Percentiles rank a stretch among this genome's conserved stretches.
Evolutionary conservation across 2,888 invertebrate genomes (phyloP).

Genomic region (Drosophila kambysellisi): DNA sequence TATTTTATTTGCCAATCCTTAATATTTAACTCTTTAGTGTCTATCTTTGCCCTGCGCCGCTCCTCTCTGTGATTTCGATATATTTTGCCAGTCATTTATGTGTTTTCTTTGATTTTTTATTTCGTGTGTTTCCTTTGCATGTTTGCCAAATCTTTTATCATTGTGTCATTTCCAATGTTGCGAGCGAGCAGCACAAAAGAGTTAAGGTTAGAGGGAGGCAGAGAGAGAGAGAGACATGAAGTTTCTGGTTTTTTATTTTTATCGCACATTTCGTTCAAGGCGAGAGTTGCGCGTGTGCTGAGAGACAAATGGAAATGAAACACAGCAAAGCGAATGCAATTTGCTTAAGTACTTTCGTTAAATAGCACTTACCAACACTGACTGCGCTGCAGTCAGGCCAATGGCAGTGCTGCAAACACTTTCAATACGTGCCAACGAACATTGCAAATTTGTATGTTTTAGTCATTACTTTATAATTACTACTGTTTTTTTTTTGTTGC

Average conservation of each 20-base stretch:
- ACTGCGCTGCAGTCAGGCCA: background rate
- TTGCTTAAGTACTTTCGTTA: constrained; percentile 39
- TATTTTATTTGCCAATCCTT: constrained; percentile 51
- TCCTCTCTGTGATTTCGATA: constrained; percentile 36
- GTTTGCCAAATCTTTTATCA: constrained; percentile 64
- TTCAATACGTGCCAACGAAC: constrained; percentile 32
- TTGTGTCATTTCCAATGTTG: constrained; percentile 65
- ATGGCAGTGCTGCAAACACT: constrained; percentile 11
- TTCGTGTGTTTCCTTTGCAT: constrained; percentile 30
- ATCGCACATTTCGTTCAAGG: constrained; percentile 39
- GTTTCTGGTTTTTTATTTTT: constrained; percentile 26
- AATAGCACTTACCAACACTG: constrained; percentile 16
- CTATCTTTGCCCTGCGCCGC: background rate
- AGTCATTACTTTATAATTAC: constrained; percentile 46
- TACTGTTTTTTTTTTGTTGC: background rate
- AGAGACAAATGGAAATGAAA: constrained; percentile 37
- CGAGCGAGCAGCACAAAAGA: constrained; percentile 29
- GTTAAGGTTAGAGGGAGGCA: constrained; percentile 20
- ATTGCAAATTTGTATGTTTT: constrained; percentile 28
- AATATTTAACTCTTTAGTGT: constrained; percentile 12
- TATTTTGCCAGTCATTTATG: constrained; percentile 58
- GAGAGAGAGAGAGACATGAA: constrained; percentile 6
- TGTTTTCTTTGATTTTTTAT: constrained; percentile 16
- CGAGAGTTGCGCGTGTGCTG: constrained; percentile 26
- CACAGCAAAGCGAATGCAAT: constrained; percentile 40